phyloP scores from a whole-genome alignment of 1,140 invertebrate genomes.

The Mycetomoellerius zeteki region DNA sequence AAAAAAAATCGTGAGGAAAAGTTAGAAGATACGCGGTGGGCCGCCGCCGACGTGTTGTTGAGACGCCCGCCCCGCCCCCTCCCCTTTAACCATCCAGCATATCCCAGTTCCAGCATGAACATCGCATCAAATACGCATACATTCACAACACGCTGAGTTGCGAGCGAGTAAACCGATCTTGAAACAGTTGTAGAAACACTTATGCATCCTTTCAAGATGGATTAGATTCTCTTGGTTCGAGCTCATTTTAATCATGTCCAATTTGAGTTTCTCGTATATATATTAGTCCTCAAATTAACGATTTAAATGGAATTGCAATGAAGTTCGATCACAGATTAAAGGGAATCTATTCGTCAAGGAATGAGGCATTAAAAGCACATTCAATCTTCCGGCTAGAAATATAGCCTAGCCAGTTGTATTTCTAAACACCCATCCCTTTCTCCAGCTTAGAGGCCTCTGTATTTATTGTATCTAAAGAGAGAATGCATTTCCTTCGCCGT shows the following conservation, averaged over 20 bases:
- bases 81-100: constrained; percentile 52
- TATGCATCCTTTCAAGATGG: constrained; percentile 49
- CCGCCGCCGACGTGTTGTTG: constrained; percentile 81
- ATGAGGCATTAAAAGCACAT: constrained; percentile 28
- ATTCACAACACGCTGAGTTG: constrained; percentile 35
- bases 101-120: constrained; percentile 55
- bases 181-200: constrained; percentile 49
- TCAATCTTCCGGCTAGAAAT: constrained; percentile 48
- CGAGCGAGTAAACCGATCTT: constrained; percentile 46
- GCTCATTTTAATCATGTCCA: neutral
- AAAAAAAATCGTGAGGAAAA: constrained; percentile 71
- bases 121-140: constrained; percentile 62
- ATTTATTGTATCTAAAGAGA: constrained; percentile 78
- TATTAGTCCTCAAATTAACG: neutral
- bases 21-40: constrained; percentile 75
- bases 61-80: constrained; percentile 79
- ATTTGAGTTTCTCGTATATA: constrained; percentile 10
- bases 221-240: constrained; percentile 11
- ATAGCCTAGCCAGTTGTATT: constrained; percentile 37
- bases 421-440: neutral
- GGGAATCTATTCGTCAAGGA: constrained; percentile 1
- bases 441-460: constrained; percentile 73
- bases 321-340: constrained; percentile 32
- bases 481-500: constrained; percentile 72
- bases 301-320: constrained; percentile 1